Evolutionary conservation across 2,888 invertebrate genomes (phyloP), one percentile per base, ranked within the genome.

Genomic region (Neria commutata): DNA sequence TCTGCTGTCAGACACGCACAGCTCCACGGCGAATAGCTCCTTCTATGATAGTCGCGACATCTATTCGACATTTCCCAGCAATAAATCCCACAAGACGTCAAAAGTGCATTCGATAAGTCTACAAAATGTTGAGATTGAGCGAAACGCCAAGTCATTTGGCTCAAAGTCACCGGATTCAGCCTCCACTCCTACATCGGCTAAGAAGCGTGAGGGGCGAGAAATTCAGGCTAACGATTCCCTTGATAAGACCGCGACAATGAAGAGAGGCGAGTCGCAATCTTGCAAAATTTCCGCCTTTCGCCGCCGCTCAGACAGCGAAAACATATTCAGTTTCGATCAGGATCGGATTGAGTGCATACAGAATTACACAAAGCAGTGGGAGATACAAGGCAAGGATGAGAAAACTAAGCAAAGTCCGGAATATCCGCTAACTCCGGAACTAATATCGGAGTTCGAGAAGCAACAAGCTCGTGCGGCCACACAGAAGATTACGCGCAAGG

Each of bases 281-380:
- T 76, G 78, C 21, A 81, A 79, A 65, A 78, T 78, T n/a, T 74
- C 75, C 0, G 75, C 78, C 1, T 87, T 85, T 69, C 87, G 88
- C 21, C 86, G 89, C 4, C 86, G 89, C 16, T 89, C 89, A 46
- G 89, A 89, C n/a, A 87, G 81, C 61, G 85, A 86, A 62, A 86
- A 89, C 66, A 88, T 90, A 5, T 90, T 90, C 71, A 90, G 90
- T 77, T 90, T 90, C 68, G 90, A 90, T 72, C 89, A 90, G 74
- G 90, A 90, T 65, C 87, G 88, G 71, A 90, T 90, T 60, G 89
- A 90, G 73, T 89, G 89, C 2, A 78, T 90, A 47, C 88, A 89
- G 51, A 87, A 88, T 62, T 83, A 80, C 65, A 74, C 74, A 2
- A 78, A 78, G 10, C 74, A 79, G 54, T 75, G 76, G 70, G 78